Conservation (phyloP, 2,888 invertebrate species). For the Luperina nickerlii region DNA sequence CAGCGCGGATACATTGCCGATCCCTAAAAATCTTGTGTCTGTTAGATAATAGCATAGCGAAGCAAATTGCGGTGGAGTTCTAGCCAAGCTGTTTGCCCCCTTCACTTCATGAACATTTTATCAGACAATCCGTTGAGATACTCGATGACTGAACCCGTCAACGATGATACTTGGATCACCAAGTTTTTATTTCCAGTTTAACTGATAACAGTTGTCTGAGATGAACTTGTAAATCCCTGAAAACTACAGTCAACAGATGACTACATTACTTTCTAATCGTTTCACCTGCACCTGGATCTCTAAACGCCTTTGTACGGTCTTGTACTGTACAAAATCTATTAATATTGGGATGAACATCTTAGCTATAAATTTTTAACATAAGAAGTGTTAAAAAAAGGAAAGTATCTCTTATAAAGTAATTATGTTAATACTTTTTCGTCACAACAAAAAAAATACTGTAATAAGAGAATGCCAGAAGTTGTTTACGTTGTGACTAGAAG, state of each 20-base stretch:
- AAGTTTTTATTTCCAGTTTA: slow-evolving; percentile 24
- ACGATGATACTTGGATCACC: slow-evolving; percentile 2
- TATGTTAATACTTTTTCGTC: slow-evolving; percentile 12
- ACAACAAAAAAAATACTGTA: slow-evolving; percentile 5
- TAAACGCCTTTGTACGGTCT: not conserved
- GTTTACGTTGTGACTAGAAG: too few species aligned
- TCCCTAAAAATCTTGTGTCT: slow-evolving; percentile 20
- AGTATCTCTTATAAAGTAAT: slow-evolving; percentile 23
- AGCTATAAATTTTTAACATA: slow-evolving; percentile 29
- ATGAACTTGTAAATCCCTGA: not conserved
- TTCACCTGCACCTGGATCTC: not conserved
- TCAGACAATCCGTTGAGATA: slow-evolving; percentile 24
- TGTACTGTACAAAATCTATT: slow-evolving; percentile 7
- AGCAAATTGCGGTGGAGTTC: slow-evolving; percentile 32
- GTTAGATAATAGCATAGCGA: slow-evolving; percentile 5
- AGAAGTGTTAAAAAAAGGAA: slow-evolving; percentile 4
- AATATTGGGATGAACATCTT: slow-evolving; percentile 23
- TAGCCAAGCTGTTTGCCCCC: slow-evolving; percentile 35
- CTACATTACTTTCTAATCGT: too few species aligned
- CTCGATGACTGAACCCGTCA: not conserved
- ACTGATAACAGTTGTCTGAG: not conserved
- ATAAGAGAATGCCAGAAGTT: too few species aligned
- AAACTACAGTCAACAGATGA: not conserved
- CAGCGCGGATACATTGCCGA: not conserved
- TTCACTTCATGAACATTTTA: slow-evolving; percentile 49